Conservation (phyloP, 2,113 vertebrate species). For the Saccopteryx bilineata region DNA sequence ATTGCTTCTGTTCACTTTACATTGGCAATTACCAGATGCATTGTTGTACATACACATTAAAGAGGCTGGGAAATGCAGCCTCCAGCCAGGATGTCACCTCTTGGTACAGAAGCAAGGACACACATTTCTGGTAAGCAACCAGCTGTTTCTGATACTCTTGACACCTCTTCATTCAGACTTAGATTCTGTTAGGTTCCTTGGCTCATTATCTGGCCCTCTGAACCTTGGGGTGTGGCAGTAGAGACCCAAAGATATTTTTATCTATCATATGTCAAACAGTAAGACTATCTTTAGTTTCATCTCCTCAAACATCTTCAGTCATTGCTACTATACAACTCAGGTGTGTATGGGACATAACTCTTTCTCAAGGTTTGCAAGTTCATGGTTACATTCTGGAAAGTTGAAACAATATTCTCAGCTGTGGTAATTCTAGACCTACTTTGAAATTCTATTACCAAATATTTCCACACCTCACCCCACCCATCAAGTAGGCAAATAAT, state of each 20-base stretch:
- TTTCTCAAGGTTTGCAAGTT: background rate
- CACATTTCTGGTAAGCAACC: background rate
- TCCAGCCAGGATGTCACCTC: background rate
- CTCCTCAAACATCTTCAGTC: background rate
- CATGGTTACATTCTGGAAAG: background rate
- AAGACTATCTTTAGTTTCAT: background rate
- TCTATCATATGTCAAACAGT: background rate
- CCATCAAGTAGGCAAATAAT: background rate
- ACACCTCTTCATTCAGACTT: background rate
- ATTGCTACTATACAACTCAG: background rate
- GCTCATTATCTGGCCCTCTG: background rate
- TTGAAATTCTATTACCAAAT: slow-evolving; percentile 13
- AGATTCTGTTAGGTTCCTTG: background rate
- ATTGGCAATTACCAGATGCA: background rate
- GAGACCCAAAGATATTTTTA: background rate
- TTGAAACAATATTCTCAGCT: background rate
- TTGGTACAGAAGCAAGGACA: background rate
- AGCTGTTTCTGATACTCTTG: background rate
- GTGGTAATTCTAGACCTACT: slow-evolving; percentile 9
- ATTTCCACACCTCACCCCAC: background rate
- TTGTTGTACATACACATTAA: background rate
- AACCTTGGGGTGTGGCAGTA: background rate
- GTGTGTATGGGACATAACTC: background rate
- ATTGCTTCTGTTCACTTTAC: background rate
- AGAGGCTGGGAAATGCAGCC: background rate